Conservation (phyloP, 2,797 vertebrate species). For the Eospalax fontanierii region DNA sequence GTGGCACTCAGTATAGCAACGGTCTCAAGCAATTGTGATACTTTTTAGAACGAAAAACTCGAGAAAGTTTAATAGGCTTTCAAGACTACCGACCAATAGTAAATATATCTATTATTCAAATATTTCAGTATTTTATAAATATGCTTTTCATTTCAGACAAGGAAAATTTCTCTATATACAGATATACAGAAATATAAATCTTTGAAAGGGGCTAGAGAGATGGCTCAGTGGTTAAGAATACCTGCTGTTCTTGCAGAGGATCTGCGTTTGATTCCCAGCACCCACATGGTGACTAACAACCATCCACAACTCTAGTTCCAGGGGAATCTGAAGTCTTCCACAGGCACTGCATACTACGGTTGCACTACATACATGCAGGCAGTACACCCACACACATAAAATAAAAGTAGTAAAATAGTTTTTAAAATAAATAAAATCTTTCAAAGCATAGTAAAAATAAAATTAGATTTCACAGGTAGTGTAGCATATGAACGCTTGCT, state of each 20-base stretch:
- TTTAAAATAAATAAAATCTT: constrained; percentile 39
- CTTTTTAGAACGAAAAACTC: background rate
- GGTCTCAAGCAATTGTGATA: background rate
- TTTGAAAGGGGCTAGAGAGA: background rate
- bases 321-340: too few relatives aligned
- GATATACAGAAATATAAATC: constrained; percentile 52
- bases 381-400: too few relatives aligned
- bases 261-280: too few relatives aligned
- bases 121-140: background rate
- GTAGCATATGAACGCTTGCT: background rate
- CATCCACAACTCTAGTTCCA: too few relatives aligned
- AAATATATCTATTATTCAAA: background rate
- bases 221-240: too few relatives aligned
- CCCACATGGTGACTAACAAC: too few relatives aligned
- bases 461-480: background rate
- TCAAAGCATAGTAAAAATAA: background rate
- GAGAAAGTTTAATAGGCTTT: constrained; percentile 33
- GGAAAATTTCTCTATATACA: constrained; percentile 61
- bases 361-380: too few relatives aligned
- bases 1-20: background rate
- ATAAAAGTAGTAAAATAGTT: background rate
- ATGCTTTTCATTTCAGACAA: constrained; percentile 7
- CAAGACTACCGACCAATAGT: constrained; percentile 21
- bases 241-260: too few relatives aligned
- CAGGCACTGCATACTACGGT: too few relatives aligned